Evolutionary conservation across 2,113 vertebrate species (phyloP).

Genomic region (Glaucidium brasilianum): DNA sequence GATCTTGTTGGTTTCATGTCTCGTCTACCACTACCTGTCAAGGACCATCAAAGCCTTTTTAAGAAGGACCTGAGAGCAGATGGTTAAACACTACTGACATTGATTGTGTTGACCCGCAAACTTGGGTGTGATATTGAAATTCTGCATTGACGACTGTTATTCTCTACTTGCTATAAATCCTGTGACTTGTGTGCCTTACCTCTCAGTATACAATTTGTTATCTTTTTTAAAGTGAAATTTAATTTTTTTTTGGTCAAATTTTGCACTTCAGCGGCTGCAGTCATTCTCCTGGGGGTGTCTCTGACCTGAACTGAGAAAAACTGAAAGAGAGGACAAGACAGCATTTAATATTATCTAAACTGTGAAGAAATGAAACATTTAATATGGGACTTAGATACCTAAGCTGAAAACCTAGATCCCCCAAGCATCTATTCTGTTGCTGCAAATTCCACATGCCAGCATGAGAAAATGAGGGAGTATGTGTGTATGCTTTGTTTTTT

Average conservation of each 20-base stretch:
- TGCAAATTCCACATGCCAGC: background rate
- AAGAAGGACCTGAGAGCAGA: background rate
- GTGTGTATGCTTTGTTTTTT: background rate
- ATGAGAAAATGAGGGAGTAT: accelerated
- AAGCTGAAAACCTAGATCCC: background rate
- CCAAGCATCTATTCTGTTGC: background rate
- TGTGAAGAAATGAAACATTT: background rate
- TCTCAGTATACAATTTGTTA: background rate
- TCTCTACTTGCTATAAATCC: background rate
- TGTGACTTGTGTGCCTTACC: background rate
- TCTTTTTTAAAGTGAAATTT: background rate
- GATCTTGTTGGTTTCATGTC: background rate
- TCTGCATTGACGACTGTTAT: background rate
- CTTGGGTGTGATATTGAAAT: background rate
- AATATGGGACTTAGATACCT: background rate
- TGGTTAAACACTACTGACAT: background rate
- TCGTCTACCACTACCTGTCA: background rate
- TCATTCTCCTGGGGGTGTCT: background rate
- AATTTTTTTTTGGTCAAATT: background rate
- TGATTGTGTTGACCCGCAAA: background rate
- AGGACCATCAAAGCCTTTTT: background rate
- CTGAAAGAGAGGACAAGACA: background rate
- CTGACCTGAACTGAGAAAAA: background rate
- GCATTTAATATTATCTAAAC: background rate
- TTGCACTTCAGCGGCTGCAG: background rate